phyloP scores from a whole-genome alignment of 2,888 invertebrate species.

The Diloba caeruleocephala region DNA sequence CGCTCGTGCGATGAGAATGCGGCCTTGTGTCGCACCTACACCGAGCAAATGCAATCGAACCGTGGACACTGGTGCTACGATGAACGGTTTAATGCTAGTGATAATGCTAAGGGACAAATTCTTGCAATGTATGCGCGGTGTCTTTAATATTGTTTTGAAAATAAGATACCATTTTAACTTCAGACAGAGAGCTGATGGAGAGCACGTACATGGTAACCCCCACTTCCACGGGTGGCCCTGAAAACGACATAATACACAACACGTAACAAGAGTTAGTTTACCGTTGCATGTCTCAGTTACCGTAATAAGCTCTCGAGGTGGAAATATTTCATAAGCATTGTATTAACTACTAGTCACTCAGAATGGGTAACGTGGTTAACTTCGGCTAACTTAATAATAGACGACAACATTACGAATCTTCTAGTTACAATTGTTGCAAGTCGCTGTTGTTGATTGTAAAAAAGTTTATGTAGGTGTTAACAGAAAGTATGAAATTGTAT shows the following conservation, averaged over 20 bases:
- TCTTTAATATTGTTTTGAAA: constrained; percentile 81
- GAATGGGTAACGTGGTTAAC: constrained; percentile 13
- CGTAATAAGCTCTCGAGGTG: constrained; percentile 29
- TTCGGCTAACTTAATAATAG: constrained; percentile 15
- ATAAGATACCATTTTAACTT: constrained; percentile 92
- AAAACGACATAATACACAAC: constrained; percentile 86
- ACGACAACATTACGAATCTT: constrained; percentile 10
- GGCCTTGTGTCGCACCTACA: constrained; percentile 66
- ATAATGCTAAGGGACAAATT: constrained; percentile 81
- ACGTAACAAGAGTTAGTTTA: constrained; percentile 59
- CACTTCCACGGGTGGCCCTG: constrained; percentile 95
- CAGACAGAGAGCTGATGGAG: constrained; percentile 95
- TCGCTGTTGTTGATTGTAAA: constrained; percentile 2
- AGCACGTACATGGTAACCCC: constrained; percentile 96
- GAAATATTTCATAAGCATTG: constrained; percentile 17
- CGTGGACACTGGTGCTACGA: constrained; percentile 88
- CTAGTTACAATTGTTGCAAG: constrained; percentile 3
- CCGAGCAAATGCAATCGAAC: constrained; percentile 74
- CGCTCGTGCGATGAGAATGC: constrained; percentile 42
- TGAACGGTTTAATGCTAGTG: constrained; percentile 87
- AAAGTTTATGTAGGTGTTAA: constrained; percentile 9
- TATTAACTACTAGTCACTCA: constrained; percentile 20
- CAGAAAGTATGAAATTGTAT: background rate
- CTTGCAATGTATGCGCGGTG: constrained; percentile 86
- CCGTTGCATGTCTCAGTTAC: constrained; percentile 29